phyloP scores from a whole-genome alignment of 1,140 invertebrate species.

The Heliconius congener region DNA sequence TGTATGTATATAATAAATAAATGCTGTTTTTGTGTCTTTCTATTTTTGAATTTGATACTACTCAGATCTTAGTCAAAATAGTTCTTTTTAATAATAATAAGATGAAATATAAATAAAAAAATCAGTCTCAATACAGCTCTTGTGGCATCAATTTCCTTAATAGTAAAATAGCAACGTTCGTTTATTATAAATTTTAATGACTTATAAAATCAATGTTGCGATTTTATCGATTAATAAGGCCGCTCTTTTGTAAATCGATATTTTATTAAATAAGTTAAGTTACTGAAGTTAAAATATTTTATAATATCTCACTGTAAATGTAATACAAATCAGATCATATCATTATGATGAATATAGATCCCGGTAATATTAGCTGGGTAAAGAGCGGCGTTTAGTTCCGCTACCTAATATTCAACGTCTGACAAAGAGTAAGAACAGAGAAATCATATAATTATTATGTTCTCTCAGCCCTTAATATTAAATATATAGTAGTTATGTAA shows the following conservation, averaged over 20 bases:
- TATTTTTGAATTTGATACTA: background rate
- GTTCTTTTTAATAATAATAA: background rate
- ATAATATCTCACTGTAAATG: too few relatives aligned
- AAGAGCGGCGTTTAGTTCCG: too few relatives aligned
- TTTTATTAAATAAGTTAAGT: too few relatives aligned
- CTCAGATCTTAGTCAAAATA: background rate
- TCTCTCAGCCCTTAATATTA: too few relatives aligned
- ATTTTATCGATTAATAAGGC: background rate
- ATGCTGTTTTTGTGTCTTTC: background rate
- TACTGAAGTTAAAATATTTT: too few relatives aligned
- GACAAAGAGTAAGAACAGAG: background rate
- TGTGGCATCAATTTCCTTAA: slow-evolving; percentile 34
- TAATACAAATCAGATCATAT: too few relatives aligned
- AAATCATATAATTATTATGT: too few relatives aligned
- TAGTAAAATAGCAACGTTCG: slow-evolving; percentile 18
- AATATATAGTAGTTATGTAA: background rate
- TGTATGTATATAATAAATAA: background rate
- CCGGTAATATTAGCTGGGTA: too few relatives aligned
- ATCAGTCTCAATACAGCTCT: slow-evolving; percentile 56
- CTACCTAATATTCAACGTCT: too few relatives aligned
- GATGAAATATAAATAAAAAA: slow-evolving; percentile 48
- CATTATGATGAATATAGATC: too few relatives aligned
- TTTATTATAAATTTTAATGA: background rate
- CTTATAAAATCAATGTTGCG: background rate
- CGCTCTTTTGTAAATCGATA: background rate